Conservation (phyloP, 1,140 invertebrate species). For the Proctacanthus coquilletti region DNA sequence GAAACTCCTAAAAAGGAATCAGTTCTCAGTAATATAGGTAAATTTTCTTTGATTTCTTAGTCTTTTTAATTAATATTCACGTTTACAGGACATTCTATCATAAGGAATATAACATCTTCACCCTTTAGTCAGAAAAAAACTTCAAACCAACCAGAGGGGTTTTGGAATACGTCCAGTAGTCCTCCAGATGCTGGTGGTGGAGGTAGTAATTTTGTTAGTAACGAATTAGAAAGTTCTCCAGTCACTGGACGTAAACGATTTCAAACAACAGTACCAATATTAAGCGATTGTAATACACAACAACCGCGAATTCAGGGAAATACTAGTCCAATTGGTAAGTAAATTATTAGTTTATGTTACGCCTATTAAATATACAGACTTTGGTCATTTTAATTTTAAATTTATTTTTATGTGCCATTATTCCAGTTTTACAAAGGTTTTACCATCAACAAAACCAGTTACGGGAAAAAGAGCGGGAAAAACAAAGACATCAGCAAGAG, state of each 20-base stretch:
- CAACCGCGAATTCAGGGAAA: constrained; percentile 12
- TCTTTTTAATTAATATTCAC: background rate
- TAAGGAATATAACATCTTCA: constrained; percentile 26
- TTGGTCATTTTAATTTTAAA: background rate
- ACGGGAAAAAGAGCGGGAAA: constrained; percentile 19
- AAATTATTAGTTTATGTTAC: background rate
- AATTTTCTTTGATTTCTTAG: background rate
- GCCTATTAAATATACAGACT: background rate
- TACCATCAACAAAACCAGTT: constrained; percentile 33
- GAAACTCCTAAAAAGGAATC: constrained; percentile 28
- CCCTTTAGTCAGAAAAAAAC: constrained; percentile 28
- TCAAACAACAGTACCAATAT: constrained; percentile 2
- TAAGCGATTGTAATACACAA: background rate
- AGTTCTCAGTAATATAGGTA: constrained; percentile 24
- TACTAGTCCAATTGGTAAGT: constrained; percentile 26
- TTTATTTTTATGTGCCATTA: constrained; percentile 7
- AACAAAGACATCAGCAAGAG: constrained; percentile 4
- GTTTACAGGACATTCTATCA: constrained; percentile 19
- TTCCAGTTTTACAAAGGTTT: constrained; percentile 30
- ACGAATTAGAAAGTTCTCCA: constrained; percentile 3
- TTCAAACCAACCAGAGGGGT: constrained; percentile 3
- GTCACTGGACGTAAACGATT: background rate
- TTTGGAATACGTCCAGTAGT: background rate
- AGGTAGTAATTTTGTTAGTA: background rate
- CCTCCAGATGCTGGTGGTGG: background rate